Evolutionary conservation across 2,113 vertebrate species (phyloP), one percentile per base, ranked within the genome.

Genomic region (Corydoras sp.): DNA sequence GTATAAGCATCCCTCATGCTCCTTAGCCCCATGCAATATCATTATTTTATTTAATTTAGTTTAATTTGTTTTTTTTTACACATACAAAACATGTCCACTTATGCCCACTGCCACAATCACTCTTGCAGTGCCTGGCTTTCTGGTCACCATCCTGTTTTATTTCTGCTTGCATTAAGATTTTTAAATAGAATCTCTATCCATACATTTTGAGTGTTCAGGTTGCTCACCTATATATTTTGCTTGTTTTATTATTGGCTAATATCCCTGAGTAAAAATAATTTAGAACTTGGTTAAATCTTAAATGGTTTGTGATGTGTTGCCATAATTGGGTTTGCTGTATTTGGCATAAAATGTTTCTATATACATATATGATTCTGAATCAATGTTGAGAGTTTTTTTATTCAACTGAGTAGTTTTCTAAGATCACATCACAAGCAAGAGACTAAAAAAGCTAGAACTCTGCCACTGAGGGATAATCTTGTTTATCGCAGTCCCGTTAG

Each of bases 101-200:
- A 74, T 62, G 31, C 68, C 58, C 13, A 31, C 54, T 49, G 62
- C 18, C 56, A 58, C 29, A 35, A 15, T 74, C 56, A 54, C 49
- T 31, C 10, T 48, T 51, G 35, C 30, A 73, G n/a, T 58, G 55
- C 63, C 48, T 66, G 55, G 35, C 54, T 51, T 18, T 14, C 60
- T 29, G 54, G 54, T 69, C 53, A 29, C 15, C 61, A 49, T 55
- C 11, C 58, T 29, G 35, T 7, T 63, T 62, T n/a, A 30, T 59
- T 32, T 82, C 68, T 81, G 61, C 11, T 61, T 76, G 66, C 75
- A 67, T 60, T 18, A 58, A 14, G 24, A 77, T 58, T 68, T 61
- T 29, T 13, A 24, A 24, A 24, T 24, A 24, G 18, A 24, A 24
- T 24, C 18, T 24, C 18, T 24, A 24, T 24, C 18, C 18, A 24